phyloP scores from a whole-genome alignment of 2,797 vertebrate species.

The Aphelocoma californica region DNA sequence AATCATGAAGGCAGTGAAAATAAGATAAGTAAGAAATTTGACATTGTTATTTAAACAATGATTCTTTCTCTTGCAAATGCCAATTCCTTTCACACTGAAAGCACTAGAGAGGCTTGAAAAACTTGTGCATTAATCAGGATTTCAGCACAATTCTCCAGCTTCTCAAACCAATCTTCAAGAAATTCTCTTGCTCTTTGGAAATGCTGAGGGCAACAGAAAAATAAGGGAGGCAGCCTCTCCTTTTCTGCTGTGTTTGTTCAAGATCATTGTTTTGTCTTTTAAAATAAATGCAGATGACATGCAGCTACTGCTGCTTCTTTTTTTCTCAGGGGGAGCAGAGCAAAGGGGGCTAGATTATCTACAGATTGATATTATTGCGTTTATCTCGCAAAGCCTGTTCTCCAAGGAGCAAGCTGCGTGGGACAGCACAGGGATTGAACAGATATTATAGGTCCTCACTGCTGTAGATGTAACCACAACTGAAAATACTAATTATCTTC shows the following conservation, averaged over 20 bases:
- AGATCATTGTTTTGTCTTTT: slow-evolving; percentile 12
- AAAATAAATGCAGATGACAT: not conserved
- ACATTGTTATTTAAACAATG: slow-evolving; percentile 58
- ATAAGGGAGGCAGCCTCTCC: not conserved
- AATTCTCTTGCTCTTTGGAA: slow-evolving; percentile 5
- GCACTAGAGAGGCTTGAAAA: slow-evolving; percentile 18
- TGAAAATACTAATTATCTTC: slow-evolving; percentile 50
- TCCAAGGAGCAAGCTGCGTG: not conserved
- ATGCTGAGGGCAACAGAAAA: not conserved
- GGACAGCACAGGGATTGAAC: not conserved
- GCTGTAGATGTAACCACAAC: slow-evolving; percentile 10
- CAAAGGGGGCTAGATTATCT: not conserved
- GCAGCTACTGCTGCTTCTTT: not conserved
- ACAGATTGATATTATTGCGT: not conserved
- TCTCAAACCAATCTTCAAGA: slow-evolving; percentile 26
- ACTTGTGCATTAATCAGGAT: slow-evolving; percentile 31
- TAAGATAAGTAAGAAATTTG: slow-evolving; percentile 54
- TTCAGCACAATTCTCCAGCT: slow-evolving; percentile 20
- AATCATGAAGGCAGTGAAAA: slow-evolving; percentile 26
- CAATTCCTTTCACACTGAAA: slow-evolving; percentile 47
- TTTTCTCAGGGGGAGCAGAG: not conserved
- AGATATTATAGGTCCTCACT: not conserved
- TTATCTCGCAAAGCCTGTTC: slow-evolving; percentile 1
- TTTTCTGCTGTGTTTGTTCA: not conserved
- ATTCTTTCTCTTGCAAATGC: slow-evolving; percentile 40